phyloP scores from a whole-genome alignment of 2,113 vertebrate species.

The Trogon surrucura region DNA sequence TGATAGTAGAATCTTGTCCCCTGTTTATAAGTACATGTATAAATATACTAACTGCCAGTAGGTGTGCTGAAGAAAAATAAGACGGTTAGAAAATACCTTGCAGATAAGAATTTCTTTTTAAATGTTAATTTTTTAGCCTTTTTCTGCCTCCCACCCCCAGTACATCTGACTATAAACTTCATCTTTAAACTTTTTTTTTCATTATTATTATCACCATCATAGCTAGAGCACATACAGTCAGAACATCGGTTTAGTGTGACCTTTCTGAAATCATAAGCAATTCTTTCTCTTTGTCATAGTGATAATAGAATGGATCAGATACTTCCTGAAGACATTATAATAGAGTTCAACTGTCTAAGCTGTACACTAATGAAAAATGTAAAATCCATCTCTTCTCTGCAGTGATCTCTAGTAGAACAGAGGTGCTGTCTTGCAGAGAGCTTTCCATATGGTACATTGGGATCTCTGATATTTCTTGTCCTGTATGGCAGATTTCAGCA shows the following conservation, averaged over 20 bases:
- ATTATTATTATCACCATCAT: conserved; percentile 56
- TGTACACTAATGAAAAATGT: conserved; percentile 80
- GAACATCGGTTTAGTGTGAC: conserved; percentile 75
- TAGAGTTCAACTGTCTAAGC: conserved; percentile 80
- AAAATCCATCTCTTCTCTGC: conserved; percentile 67
- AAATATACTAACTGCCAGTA: conserved; percentile 58
- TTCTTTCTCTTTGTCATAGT: conserved; percentile 78
- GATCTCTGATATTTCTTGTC: conserved; percentile 62
- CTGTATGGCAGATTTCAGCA: conserved; percentile 16
- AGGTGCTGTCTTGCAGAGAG: conserved; percentile 55
- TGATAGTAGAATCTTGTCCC: conserved; percentile 29
- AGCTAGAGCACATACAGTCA: conserved; percentile 66
- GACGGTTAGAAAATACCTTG: conserved; percentile 49
- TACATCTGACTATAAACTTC: conserved; percentile 71
- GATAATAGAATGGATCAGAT: conserved; percentile 81
- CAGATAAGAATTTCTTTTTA: conserved; percentile 74
- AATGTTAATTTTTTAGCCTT: conserved; percentile 73
- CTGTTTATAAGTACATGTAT: conserved; percentile 50
- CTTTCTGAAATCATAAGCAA: conserved; percentile 81
- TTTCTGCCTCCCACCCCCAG: accelerated
- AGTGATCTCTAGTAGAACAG: conserved; percentile 54
- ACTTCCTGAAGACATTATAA: conserved; percentile 79
- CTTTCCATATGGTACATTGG: conserved; percentile 38
- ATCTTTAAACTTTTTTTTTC: conserved; percentile 67
- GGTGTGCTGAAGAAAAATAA: conserved; percentile 63